These are phyloP conservation scores for Porites rus DNA, from an alignment of 92 coral and sea anemone species.

Conservation along the genomic window DNA sequence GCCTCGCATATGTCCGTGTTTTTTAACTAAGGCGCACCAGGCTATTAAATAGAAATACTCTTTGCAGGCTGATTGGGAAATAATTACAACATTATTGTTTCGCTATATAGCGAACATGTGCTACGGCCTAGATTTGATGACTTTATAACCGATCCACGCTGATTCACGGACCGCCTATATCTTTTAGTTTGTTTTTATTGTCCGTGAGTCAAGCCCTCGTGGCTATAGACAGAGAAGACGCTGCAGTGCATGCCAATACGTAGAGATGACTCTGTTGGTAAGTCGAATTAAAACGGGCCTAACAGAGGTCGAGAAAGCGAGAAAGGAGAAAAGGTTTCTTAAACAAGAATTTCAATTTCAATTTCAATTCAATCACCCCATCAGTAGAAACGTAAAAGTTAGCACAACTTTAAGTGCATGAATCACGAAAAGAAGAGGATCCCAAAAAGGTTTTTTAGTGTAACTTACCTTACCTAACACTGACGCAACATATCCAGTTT, in stretches of 20 bases:
- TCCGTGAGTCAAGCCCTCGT: slow-evolving; percentile 13
- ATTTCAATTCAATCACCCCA: background rate
- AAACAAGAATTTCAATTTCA: background rate
- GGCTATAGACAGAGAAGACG: background rate
- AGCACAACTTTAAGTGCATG: background rate
- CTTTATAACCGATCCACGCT: slow-evolving; percentile 44
- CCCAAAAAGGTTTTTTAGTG: no score
- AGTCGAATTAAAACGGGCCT: background rate
- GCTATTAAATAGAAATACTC: slow-evolving; percentile 30
- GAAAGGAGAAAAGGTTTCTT: background rate
- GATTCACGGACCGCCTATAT: slow-evolving; percentile 41
- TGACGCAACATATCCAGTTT: no score
- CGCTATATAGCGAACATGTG: slow-evolving; percentile 39
- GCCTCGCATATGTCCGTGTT: background rate
- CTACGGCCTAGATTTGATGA: slow-evolving; percentile 41
- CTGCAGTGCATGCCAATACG: background rate
- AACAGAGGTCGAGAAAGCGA: background rate
- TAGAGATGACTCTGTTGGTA: background rate
- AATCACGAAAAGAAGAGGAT: no score
- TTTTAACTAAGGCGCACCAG: background rate
- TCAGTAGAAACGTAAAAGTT: background rate
- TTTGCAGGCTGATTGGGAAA: slow-evolving; percentile 34
- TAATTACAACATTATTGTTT: slow-evolving; percentile 44
- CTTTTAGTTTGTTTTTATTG: slow-evolving; percentile 41
- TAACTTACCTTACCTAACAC: no score